Conservation (phyloP, 92 coral and sea anemone genomes). For the Phenganax stokvisi region DNA sequence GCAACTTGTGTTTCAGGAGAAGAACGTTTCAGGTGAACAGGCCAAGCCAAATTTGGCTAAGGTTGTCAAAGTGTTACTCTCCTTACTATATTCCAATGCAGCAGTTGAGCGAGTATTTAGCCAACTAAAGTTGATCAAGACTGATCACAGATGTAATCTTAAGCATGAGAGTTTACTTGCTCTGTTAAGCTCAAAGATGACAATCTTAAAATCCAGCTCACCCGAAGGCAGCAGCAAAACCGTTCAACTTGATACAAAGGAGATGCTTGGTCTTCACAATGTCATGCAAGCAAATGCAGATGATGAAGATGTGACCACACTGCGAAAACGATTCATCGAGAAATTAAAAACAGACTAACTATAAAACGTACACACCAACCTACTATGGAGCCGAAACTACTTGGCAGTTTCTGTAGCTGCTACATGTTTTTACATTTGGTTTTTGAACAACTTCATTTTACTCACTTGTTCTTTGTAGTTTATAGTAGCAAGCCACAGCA, state of each 20-base stretch:
- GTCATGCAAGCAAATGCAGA: constrained; percentile 16
- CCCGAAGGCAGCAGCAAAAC: background rate
- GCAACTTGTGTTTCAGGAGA: background rate
- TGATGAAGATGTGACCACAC: constrained; percentile 7
- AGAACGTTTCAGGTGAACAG: background rate
- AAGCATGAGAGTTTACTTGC: constrained; percentile 33
- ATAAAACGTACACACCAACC: too few relatives aligned
- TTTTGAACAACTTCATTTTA: too few relatives aligned
- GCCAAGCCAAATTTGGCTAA: background rate
- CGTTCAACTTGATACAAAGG: constrained; percentile 11
- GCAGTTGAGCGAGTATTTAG: constrained; percentile 24
- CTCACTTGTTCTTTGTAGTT: too few relatives aligned
- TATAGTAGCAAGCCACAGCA: too few relatives aligned
- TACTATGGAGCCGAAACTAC: too few relatives aligned
- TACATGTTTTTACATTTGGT: too few relatives aligned
- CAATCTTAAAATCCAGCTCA: constrained; percentile 16
- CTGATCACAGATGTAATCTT: constrained; percentile 26
- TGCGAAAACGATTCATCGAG: background rate
- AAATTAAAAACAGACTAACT: too few relatives aligned
- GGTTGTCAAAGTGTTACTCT: background rate
- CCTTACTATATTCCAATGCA: constrained; percentile 21
- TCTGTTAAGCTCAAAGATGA: constrained; percentile 12
- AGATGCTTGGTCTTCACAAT: constrained; percentile 20
- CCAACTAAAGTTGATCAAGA: constrained; percentile 24
- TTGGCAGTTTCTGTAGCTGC: too few relatives aligned